Base-by-base conservation (phyloP, 2,888 invertebrate species). In the Acrobasis consociella region DNA sequence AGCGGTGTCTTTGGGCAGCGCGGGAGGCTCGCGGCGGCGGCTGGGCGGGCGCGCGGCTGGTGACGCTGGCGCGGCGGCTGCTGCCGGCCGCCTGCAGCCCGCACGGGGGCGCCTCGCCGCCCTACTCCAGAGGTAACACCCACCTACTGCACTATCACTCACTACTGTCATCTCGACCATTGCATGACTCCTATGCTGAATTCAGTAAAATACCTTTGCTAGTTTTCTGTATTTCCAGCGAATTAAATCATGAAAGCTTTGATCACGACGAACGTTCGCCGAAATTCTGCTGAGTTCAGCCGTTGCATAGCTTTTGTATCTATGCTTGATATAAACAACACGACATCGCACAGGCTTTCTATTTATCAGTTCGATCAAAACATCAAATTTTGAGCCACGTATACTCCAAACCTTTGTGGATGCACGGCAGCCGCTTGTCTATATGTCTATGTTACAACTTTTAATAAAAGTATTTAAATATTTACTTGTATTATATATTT, bases 21-120 rank as follows among this genome's bases (percentile, higher is more conserved):
- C 86, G 85, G 71, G 80, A 73, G 78, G 75, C 76, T 77, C 81
- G 79, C 78, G 80, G 78, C 73, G 77, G 76, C 76, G 81, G 75
- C 74, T 89, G 91, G 86, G 81, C 83, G 75, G 85, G 86, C 83
- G 86, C 87, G 86, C 85, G 89, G 82, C 89, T 93, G 81, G 91
- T 86, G 81, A 82, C 84, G 73, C 85, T 93, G 84, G 92, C 93
- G 85, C 89, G 93, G 71, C 87, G 93, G 84, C 93, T 95, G 93
- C 94, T 95, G 93, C 94, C 95, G 87, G 93, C 94, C 93, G 94
- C 95, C 91, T 95, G 95, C 94, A 93, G 93, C 87, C 94, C 94
- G 91, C 95, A 94, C 94, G 94, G 83, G 71, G 94, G 94, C 93
- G 94, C 94, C 73, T 94, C 94, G 89, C 94, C 94, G 83, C 94